Base-by-base conservation (phyloP, 2,888 invertebrate genomes). In the Seira ritae region DNA sequence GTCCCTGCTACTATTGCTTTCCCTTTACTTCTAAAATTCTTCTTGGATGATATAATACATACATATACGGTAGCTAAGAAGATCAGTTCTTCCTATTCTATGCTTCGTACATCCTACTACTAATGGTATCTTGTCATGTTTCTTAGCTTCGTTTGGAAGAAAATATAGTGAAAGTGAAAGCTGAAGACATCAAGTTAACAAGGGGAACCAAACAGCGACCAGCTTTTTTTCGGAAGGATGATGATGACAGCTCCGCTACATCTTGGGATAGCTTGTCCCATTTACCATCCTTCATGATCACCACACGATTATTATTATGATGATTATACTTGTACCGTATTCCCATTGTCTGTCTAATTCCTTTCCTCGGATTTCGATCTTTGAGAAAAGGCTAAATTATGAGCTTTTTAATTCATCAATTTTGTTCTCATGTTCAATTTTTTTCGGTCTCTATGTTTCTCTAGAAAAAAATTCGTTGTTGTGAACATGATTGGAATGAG, bases 141-240 rank as follows among this genome's bases (percentile, higher is more conserved):
- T 71, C 6, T 8, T 15, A 37, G 19, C 17, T 6, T 23, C 4
- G 23, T 6, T 1, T 19, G 15, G 20, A 31, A 10, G 15, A 2
- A 1, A 24, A 2, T 22, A 23, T n/a, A 19, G 31, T 60, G 19
- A 70, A 22, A 46, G 31, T 19, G 31, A 17, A 62, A 12, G 20
- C 65, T 37, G 17, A 50, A 24, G 55, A 37, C 67, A 76, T 46
- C 69, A 31, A 70, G 77, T 77, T 17, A 60, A 31, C n/a, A 55
- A 17, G 60, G 42, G 19, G 55, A 46, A 31, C 66, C 72, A 0
- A 80, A 60, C 22, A 46, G 42, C 12, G 42, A 71, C 62, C 78
- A 78, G 42, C 55, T 68, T 68, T 80, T n/a, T n/a, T n/a, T n/a
- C n/a, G n/a, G n/a, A n/a, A n/a, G n/a, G 73, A 67, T 80, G 60